Conservation (phyloP, 2,888 invertebrate genomes). For the Phytoseiulus persimilis region DNA sequence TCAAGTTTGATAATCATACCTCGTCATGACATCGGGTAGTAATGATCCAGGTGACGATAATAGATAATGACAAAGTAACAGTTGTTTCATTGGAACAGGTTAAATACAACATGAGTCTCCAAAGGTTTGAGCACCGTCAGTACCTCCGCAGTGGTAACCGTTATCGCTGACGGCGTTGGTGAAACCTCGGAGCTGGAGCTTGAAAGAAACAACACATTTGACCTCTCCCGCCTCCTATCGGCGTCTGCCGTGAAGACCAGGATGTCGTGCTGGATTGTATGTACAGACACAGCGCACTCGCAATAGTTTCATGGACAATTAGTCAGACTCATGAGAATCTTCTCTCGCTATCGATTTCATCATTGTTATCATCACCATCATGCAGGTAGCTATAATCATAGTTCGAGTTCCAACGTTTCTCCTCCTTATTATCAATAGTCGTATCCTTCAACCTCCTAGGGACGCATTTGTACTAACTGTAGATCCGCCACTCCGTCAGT, state of each 20-base stretch:
- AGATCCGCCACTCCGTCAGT: constrained; percentile 19
- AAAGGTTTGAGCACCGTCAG: neutral
- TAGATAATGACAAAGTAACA: neutral
- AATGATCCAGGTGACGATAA: neutral
- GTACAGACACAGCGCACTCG: neutral
- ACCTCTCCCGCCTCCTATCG: neutral
- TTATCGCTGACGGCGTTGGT: neutral
- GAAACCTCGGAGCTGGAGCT: neutral
- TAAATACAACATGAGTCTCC: neutral
- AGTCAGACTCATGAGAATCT: neutral
- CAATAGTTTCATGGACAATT: neutral
- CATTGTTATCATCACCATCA: neutral
- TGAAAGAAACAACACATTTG: neutral
- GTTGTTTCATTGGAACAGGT: neutral
- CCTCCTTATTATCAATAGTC: neutral
- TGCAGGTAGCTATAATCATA: neutral
- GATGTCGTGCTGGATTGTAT: neutral
- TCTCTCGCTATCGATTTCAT: neutral
- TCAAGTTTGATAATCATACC: neutral
- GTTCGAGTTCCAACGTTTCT: neutral
- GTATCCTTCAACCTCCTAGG: neutral
- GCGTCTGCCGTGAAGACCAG: neutral
- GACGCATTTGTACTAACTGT: constrained; percentile 37
- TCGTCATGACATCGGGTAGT: neutral
- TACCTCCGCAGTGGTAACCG: neutral